Percentiles rank a stretch among this genome's conserved stretches.
Conservation (phyloP, 2,113 vertebrate genomes). For the Centropus bengalensis region DNA sequence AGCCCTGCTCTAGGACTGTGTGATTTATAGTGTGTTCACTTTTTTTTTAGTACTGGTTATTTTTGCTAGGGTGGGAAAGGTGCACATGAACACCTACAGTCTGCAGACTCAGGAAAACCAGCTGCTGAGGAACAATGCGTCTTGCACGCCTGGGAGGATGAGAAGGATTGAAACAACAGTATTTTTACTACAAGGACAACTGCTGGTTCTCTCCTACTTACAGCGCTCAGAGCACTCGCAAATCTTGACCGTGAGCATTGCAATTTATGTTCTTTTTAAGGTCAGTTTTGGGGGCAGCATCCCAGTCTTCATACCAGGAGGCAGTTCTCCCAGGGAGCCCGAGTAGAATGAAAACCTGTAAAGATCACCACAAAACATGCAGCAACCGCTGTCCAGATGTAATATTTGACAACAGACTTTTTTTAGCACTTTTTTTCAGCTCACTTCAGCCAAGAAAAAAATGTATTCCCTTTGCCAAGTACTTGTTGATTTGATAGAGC, state of each 20-base stretch:
- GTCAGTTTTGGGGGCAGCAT: neutral
- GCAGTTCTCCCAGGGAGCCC: neutral
- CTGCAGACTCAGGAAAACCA: neutral
- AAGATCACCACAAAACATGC: neutral
- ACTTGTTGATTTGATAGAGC: conserved; percentile 6
- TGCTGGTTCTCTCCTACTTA: neutral
- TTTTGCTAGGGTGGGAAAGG: neutral
- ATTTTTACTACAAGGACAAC: neutral
- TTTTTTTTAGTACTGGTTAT: neutral
- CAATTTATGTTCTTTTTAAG: neutral
- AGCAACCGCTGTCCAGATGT: neutral
- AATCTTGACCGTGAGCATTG: neutral
- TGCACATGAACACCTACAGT: neutral
- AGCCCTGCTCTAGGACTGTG: neutral
- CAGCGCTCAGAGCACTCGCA: neutral
- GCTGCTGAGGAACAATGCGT: accelerated
- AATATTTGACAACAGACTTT: neutral
- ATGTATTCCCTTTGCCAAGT: neutral
- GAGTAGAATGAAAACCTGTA: neutral
- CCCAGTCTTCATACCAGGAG: neutral
- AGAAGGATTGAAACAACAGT: neutral
- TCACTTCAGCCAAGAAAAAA: conserved; percentile 5
- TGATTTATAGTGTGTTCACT: neutral
- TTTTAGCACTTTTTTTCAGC: neutral
- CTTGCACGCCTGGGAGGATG: accelerated